These are phyloP conservation scores for Chrysina gloriosa DNA, from an alignment of 2,888 invertebrate genomes.

Conservation along the genomic window DNA sequence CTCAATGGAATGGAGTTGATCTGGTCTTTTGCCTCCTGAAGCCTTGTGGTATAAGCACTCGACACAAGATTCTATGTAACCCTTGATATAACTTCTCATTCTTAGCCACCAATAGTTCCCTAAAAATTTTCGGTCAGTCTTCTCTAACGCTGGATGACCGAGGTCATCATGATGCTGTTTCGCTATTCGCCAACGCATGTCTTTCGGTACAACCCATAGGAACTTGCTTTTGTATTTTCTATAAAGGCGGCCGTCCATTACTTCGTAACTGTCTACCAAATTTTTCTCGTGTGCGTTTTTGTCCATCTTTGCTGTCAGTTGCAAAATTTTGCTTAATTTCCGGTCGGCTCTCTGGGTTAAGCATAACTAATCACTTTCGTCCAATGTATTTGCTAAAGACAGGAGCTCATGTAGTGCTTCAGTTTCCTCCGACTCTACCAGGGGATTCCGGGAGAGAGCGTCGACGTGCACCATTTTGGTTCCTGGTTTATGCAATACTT, in stretches of 20 bases:
- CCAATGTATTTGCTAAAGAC: not conserved
- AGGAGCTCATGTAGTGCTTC: not conserved
- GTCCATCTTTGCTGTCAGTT: not conserved
- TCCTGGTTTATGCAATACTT: not conserved
- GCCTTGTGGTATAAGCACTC: not conserved
- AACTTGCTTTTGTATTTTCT: no score
- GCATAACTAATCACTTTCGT: not conserved
- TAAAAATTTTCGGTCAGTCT: not conserved
- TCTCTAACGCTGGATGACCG: not conserved
- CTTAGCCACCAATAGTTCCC: not conserved
- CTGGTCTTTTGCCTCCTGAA: not conserved
- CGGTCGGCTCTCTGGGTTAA: not conserved
- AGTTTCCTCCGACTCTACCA: not conserved
- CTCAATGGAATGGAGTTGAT: not conserved
- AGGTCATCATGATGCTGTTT: not conserved
- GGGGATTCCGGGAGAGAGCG: not conserved
- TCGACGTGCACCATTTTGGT: no score
- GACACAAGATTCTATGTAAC: not conserved
- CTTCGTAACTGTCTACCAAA: no score
- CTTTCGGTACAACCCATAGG: no score
- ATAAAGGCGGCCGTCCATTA: no score
- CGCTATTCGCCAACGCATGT: no score
- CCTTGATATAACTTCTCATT: not conserved
- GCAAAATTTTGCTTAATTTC: not conserved
- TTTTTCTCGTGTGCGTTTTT: not conserved